Conservation (phyloP, 2,888 invertebrate species). For the Amphipoea oculea region DNA sequence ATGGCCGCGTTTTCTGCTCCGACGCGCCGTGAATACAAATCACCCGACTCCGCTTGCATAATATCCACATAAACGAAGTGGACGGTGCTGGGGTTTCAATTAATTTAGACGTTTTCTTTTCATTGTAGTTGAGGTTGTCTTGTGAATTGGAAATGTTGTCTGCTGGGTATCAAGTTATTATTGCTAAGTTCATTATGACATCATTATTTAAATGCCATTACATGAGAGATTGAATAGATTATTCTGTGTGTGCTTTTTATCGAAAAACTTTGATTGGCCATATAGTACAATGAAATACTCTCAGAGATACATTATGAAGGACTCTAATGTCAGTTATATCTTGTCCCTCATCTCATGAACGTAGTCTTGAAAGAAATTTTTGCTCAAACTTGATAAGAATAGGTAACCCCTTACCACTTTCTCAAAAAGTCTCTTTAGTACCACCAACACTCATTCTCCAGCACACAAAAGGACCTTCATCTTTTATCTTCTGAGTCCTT, state of each 20-base stretch:
- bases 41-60: constrained; percentile 9
- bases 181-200: background rate
- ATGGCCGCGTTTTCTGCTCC: constrained; percentile 34
- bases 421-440: background rate
- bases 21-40: constrained; percentile 58
- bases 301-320: background rate
- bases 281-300: background rate
- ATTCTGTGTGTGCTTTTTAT: background rate
- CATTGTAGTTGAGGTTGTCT: background rate
- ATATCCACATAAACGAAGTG: constrained; percentile 9
- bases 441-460: constrained; percentile 1
- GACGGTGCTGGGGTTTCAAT: constrained; percentile 18
- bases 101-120: constrained; percentile 9
- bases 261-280: background rate
- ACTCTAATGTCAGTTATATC: background rate
- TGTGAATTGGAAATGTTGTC: background rate
- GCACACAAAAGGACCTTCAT: constrained; percentile 14
- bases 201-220: background rate
- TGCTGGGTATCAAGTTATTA: background rate
- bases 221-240: background rate
- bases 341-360: too few species aligned
- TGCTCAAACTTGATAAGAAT: background rate
- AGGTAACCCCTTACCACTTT: background rate
- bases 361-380: background rate
- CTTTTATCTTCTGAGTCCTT: constrained; percentile 12